These are phyloP conservation scores for Amblyraja radiata DNA, from an alignment of 2,797 vertebrate genomes.

Conservation along the genomic window DNA sequence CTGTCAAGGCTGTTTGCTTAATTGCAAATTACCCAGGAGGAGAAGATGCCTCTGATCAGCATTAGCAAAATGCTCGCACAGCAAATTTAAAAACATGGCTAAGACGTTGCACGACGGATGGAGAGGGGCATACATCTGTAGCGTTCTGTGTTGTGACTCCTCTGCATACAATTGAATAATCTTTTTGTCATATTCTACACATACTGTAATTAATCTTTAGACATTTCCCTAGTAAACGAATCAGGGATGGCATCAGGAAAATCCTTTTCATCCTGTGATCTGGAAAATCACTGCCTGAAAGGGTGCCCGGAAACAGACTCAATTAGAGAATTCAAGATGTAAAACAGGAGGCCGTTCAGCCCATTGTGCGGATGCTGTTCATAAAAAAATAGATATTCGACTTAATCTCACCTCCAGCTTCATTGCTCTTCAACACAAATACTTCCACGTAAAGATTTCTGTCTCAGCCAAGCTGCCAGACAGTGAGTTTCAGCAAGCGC, in stretches of 20 bases:
- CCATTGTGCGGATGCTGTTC: neutral
- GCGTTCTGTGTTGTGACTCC: neutral
- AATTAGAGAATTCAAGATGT: neutral
- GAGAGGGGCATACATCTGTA: neutral
- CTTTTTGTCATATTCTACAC: neutral
- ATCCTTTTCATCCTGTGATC: no score
- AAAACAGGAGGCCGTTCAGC: neutral
- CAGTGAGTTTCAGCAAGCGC: no score
- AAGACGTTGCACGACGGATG: neutral
- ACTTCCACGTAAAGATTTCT: no score
- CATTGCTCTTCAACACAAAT: no score
- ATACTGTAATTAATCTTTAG: no score
- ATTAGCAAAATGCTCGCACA: slow-evolving; percentile 30
- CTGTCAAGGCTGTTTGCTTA: slow-evolving; percentile 40
- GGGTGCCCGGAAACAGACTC: neutral
- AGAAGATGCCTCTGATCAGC: slow-evolving; percentile 42
- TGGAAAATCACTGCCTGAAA: no score
- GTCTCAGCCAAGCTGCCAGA: no score
- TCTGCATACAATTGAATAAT: neutral
- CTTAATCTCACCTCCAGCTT: no score
- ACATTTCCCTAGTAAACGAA: no score
- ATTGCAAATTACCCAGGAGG: slow-evolving; percentile 24
- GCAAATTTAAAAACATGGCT: neutral
- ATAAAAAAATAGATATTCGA: no score
- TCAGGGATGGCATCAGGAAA: no score